Base-by-base conservation (phyloP, 92 coral and sea anemone genomes). In the Ricordea florida region DNA sequence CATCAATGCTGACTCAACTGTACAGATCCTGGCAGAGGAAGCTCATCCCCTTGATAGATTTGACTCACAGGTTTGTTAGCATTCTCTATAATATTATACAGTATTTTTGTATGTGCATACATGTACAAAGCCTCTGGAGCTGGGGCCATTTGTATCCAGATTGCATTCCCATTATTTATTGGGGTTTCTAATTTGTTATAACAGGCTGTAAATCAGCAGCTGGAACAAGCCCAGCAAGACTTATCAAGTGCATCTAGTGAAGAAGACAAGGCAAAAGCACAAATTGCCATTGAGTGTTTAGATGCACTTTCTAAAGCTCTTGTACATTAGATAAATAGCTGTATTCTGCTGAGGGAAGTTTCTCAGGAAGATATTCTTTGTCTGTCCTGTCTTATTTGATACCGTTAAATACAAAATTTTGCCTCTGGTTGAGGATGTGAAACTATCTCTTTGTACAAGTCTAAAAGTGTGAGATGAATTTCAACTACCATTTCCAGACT, bases 1-100 rank as follows among this genome's bases (percentile, higher is more conserved):
- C 45, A 88, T 96, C 14, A 96, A 96, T 79, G 87, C 72, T 29
- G 98, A 94, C 69, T 84, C 98, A 13, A 82, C 98, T 44, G 96
- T 94, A 9, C 98, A 94, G 62, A 89, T 94, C 28, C 74, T 94
- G 20, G 98, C 97, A 30, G 98, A 94, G 66, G 98, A 94, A 60
- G 98, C 97, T 42, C 93, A 88, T 50, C 97, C 98, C 6, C 37
- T 94, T 42, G 98, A 94, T 31, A 85, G 92, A 89, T 90, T 94
- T 56, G 98, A 94, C 61, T 78, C 80, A 15, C 97, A 92, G 83
- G 98, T 94, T 78, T 6, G 80, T 45, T 21, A 30, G n/a, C n/a
- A n/a, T n/a, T n/a, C n/a, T n/a, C n/a, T n/a, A n/a, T n/a, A n/a
- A n/a, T n/a, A n/a, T n/a, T n/a, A n/a, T n/a, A n/a, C n/a, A n/a